Evolutionary conservation across 2,888 invertebrate species (phyloP).

Genomic region (Tetheella fluctuosa): DNA sequence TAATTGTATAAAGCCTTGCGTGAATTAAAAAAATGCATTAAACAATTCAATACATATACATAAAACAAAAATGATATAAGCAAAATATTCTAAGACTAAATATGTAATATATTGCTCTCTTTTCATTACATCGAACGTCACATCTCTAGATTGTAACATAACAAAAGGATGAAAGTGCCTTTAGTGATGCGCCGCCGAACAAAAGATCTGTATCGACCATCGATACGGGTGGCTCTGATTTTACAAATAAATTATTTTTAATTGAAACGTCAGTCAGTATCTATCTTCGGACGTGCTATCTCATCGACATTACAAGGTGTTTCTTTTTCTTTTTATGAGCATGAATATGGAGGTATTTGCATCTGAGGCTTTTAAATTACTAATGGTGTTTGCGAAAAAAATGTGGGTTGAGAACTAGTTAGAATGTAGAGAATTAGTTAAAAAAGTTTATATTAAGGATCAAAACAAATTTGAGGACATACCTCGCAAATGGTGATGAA

Average conservation of each 20-base stretch:
- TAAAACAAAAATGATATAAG: too few relatives aligned
- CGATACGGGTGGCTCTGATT: conserved; percentile 37
- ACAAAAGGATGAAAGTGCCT: conserved; percentile 48
- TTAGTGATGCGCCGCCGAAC: conserved; percentile 54
- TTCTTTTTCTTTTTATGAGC: conserved; percentile 26
- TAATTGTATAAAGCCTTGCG: too few relatives aligned
- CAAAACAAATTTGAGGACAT: neutral
- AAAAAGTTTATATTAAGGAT: too few relatives aligned
- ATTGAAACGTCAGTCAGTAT: conserved; percentile 65
- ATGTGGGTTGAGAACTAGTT: too few relatives aligned
- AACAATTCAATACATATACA: too few relatives aligned
- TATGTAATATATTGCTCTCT: too few relatives aligned
- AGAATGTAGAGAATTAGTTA: too few relatives aligned
- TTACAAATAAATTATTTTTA: conserved; percentile 64
- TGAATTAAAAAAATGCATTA: too few relatives aligned
- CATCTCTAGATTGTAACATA: conserved; percentile 47
- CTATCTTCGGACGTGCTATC: conserved; percentile 34
- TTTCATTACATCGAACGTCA: neutral
- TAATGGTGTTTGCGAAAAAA: too few relatives aligned
- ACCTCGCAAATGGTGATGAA: neutral
- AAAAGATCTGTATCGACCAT: conserved; percentile 51
- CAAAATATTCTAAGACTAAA: too few relatives aligned
- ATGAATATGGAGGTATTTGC: conserved; percentile 20
- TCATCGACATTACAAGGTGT: conserved; percentile 17
- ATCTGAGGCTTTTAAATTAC: neutral